A percentile compares a stretch with the other conserved stretches of the same genome.
phyloP scores from a whole-genome alignment of 2,797 vertebrate genomes.

The Takifugu rubripes region DNA sequence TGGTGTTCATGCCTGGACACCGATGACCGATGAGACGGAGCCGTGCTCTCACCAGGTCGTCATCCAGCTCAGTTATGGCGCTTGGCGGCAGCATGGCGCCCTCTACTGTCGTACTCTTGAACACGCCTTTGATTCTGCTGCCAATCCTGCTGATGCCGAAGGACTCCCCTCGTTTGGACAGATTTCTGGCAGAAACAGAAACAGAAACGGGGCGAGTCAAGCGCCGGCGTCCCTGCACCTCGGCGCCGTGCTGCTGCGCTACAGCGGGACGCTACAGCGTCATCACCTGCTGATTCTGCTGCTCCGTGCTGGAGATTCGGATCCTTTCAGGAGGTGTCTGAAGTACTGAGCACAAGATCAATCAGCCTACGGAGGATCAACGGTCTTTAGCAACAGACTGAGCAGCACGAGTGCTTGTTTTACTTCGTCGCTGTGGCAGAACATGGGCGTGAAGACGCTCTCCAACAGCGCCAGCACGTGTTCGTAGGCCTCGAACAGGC shows the following conservation, averaged over 20 bases:
- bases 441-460: conserved; percentile 93
- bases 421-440: conserved; percentile 97
- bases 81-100: conserved; percentile 85
- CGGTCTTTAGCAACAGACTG: no score
- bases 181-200: conserved; percentile 67
- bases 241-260: no score
- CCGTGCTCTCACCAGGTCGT: conserved; percentile 80
- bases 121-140: conserved; percentile 93
- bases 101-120: conserved; percentile 91
- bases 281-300: conserved; percentile 87
- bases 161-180: conserved; percentile 87
- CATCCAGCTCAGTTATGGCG: conserved; percentile 77
- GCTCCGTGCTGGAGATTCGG: conserved; percentile 86
- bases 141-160: conserved; percentile 92
- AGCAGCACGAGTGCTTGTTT: neutral
- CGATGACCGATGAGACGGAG: neutral
- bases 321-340: conserved; percentile 88
- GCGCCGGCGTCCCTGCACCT: neutral
- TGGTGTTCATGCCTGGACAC: neutral
- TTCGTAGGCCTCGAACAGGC: conserved; percentile 95
- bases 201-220: neutral
- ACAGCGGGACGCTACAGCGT: neutral
- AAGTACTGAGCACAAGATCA: conserved; percentile 81
- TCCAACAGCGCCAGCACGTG: conserved; percentile 93
- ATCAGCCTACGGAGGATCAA: neutral